These are phyloP conservation scores for Petromus typicus DNA, from an alignment of 2,113 vertebrate genomes.

Conservation along the genomic window DNA sequence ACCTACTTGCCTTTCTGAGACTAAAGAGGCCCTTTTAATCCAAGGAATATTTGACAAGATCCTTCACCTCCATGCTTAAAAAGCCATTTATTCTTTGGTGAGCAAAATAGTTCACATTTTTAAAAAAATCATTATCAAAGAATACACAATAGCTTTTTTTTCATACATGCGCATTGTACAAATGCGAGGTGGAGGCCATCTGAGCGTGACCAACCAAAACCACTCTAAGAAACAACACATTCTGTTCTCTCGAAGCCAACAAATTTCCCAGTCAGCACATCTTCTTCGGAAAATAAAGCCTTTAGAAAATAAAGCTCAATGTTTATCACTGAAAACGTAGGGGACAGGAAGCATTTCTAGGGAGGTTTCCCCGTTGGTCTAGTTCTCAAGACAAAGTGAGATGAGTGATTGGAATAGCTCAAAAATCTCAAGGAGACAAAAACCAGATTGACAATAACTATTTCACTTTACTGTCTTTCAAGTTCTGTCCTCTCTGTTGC, in stretches of 20 bases:
- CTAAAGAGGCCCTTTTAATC: not conserved
- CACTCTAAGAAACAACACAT: constrained; percentile 52
- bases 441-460: not conserved
- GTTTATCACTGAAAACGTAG: not conserved
- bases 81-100: constrained; percentile 28
- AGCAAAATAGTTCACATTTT: constrained; percentile 43
- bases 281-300: constrained; percentile 47
- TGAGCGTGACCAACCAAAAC: constrained; percentile 62
- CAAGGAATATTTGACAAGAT: constrained; percentile 32
- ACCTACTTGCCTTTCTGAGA: not conserved
- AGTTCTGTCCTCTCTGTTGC: not conserved
- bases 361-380: not conserved
- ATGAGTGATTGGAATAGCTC: not conserved
- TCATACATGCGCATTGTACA: constrained; percentile 17
- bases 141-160: constrained; percentile 31
- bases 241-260: constrained; percentile 61
- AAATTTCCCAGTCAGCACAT: constrained; percentile 34
- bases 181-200: constrained; percentile 35
- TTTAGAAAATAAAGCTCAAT: not conserved
- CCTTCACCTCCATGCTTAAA: constrained; percentile 21
- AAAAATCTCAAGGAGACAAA: not conserved
- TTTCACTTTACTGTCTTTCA: not conserved
- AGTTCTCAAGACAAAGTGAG: not conserved
- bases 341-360: not conserved
- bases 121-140: constrained; percentile 43